Evolutionary conservation across 2,888 invertebrate genomes (phyloP), one percentile per base, ranked within the genome.

Genomic region (Oscheius sp.): DNA sequence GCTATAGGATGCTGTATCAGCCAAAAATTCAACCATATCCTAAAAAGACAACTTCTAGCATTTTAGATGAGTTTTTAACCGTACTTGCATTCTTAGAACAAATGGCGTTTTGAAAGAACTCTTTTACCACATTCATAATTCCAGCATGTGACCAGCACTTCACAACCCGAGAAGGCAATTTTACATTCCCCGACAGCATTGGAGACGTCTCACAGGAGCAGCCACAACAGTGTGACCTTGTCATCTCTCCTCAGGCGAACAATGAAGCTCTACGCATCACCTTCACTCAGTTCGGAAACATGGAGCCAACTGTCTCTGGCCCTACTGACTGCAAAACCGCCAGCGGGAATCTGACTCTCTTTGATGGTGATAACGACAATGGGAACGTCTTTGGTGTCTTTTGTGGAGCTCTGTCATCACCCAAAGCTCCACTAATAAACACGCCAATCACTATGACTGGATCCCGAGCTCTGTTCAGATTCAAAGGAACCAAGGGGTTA

Each of bases 371-470:
- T 13, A 72, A 66, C 2, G 80, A 78, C 33, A 62, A 70, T 29
- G 68, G 74, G 1, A 75, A 77, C n/a, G 32, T 72, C 13, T 71
- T 84, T 13, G 80, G 74, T 1, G 75, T 76, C 3, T 84, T 79
- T 74, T 84, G 84, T 59, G 84, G 84, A 53, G 76, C 73, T 37
- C 11, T 13, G 4, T 47, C 63, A 1, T 53, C 37, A 10, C 65
- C 66, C 29, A 66, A 50, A 66, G 80, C 80, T 32, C 82, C 82
- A 1, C 51, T 76, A 13, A 55, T 70, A 37, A 59, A 77, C 11
- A 70, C 70, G 2, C 76, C 78, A 0, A 80, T 82, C 29, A 80
- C 80, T 13, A 77, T 82, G 82, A 82, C 84, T 1, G 77, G 81
- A 1, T 68, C 76, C 0, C 57, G 70, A 37, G 82, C 79, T n/a